Base-by-base conservation (phyloP, 2,797 vertebrate species). In the Myotis daubentonii region DNA sequence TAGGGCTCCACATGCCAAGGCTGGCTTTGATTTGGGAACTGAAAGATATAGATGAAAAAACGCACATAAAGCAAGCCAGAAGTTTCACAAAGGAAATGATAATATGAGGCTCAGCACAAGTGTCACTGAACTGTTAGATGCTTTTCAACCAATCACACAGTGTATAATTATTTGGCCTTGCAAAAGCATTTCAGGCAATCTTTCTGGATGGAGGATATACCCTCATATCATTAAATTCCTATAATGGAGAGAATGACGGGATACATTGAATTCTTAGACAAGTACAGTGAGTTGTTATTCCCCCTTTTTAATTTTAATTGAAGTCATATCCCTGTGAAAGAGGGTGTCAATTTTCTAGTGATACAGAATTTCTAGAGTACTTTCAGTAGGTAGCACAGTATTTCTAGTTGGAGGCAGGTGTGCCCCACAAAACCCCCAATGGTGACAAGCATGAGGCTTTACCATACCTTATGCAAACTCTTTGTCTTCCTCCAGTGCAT, bases 61-160 rank as follows among this genome's bases (percentile, higher is more conserved):
- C 23, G 33, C 72, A 83, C 68, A 57, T 23, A 25, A 57, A 87
- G 51, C 53, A 36, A 23, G 9, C 36, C 36, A 78, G 23, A 65
- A 81, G 70, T 80, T 94, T 92, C 95, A 93, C 41, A 92, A 90
- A 93, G 92, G 85, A 95, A 86, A 92, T 79, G 74, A 33, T 82
- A 66, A 70, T 12, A 57, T 38, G 68, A 23, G 55, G 60, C 36
- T 79, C 74, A 80, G 84, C 65, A 47, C 36, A 87, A 55, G 12
- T 82, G 85, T 90, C 65, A 80, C 20, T 72, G 65, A 82, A 91
- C 8, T 68, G 23, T 79, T 30, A 72, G 53, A 85, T 57, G 20
- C 38, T 95, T 95, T 93, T 93, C 91, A 93, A 78, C 89, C 85
- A 78, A 84, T 65, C 47, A 38, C 82, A 79, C 47, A 25, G n/a